Percentiles rank a stretch among this genome's conserved stretches.
These are phyloP conservation scores for Dorcus parallelipipedus DNA, from an alignment of 2,888 invertebrate genomes.

Conservation along the genomic window DNA sequence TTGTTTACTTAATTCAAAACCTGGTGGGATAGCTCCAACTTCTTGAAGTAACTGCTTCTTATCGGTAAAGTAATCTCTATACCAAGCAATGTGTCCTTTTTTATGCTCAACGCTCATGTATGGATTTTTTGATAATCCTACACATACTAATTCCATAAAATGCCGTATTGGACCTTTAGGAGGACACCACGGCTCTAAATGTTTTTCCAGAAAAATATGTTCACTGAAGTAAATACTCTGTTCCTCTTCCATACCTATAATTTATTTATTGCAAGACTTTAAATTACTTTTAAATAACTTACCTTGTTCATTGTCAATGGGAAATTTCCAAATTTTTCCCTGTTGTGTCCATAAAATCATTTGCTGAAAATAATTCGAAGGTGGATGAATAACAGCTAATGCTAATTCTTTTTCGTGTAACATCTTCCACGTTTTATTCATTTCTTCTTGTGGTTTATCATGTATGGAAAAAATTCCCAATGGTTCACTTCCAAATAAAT, in stretches of 20 bases:
- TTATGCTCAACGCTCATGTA: constrained; percentile 87
- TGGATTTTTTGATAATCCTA: constrained; percentile 92
- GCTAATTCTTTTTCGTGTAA: constrained; percentile 66
- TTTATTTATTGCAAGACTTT: not conserved
- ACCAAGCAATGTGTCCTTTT: constrained; percentile 87
- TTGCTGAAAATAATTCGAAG: constrained; percentile 88
- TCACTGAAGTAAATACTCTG: constrained; percentile 79
- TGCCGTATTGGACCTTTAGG: constrained; percentile 85
- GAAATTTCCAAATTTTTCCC: constrained; percentile 95
- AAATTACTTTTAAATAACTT: not conserved
- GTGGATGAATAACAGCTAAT: constrained; percentile 66
- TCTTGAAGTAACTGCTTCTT: constrained; percentile 71
- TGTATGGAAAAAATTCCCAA: constrained; percentile 61
- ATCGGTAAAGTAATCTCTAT: constrained; percentile 79
- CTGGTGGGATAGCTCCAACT: constrained; percentile 56
- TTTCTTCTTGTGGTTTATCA: constrained; percentile 38
- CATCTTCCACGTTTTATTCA: constrained; percentile 64
- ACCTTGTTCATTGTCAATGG: constrained; percentile 97
- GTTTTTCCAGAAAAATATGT: constrained; percentile 88
- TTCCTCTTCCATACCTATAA: constrained; percentile 63
- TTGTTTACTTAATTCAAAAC: not conserved
- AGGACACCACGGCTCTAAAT: constrained; percentile 88
- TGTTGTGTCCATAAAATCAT: constrained; percentile 91
- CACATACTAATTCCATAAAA: constrained; percentile 95
- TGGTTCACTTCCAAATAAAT: constrained; percentile 61